phyloP scores from a whole-genome alignment of 2,113 vertebrate genomes.

The Phodopus roborovskii region DNA sequence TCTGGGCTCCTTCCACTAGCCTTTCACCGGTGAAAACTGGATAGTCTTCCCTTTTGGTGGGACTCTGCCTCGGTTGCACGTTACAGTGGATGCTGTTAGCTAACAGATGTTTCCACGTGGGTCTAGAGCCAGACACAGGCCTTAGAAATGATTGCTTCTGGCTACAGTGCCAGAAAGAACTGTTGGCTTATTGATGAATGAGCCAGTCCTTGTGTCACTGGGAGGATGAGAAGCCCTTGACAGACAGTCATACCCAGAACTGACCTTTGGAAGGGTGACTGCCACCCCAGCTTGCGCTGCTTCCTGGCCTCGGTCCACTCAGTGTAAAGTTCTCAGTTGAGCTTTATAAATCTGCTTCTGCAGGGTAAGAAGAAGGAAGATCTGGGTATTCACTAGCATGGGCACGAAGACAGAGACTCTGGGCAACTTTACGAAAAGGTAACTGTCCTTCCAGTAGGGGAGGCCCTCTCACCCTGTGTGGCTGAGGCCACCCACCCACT shows the following conservation, averaged over 20 bases:
- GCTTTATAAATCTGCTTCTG: not conserved
- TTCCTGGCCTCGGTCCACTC: not conserved
- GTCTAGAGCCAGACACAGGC: constrained; percentile 10
- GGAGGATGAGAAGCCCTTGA: constrained; percentile 19
- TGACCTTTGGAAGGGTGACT: constrained; percentile 69
- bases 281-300: not conserved
- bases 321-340: not conserved
- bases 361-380: not conserved
- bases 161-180: not conserved
- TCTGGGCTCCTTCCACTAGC: too few species aligned
- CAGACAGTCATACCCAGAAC: not conserved
- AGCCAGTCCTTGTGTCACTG: not conserved
- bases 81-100: not conserved
- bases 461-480: not conserved
- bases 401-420: not conserved
- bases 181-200: constrained; percentile 32
- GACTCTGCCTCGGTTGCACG: not conserved
- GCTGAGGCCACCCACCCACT: not conserved
- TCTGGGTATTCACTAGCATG: not conserved
- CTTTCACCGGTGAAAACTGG: not conserved
- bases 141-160: not conserved
- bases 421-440: not conserved
- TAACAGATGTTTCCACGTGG: not conserved
- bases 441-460: not conserved
- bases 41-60: not conserved